phyloP scores from a whole-genome alignment of 2,113 vertebrate genomes.

The Tachuris rubrigastra region DNA sequence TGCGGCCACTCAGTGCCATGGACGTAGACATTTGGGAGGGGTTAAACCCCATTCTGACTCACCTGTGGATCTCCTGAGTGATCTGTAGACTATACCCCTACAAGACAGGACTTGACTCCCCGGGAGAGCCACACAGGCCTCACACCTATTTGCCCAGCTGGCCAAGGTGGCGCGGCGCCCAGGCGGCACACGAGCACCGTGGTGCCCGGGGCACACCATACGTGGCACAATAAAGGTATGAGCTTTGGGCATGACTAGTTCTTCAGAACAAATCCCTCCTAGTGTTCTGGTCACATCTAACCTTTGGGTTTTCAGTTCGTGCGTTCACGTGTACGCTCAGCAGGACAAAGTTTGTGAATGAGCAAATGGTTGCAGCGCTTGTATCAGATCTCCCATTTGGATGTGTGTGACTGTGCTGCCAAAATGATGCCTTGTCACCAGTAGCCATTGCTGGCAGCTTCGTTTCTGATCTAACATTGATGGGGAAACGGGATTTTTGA shows the following conservation, averaged over 20 bases:
- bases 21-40: background rate
- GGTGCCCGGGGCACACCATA: accelerated
- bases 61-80: background rate
- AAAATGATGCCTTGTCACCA: slow-evolving; percentile 3
- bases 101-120: accelerated
- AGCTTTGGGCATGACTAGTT: background rate
- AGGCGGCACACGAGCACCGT: accelerated
- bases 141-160: background rate
- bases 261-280: background rate
- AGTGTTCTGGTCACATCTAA: background rate
- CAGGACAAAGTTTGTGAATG: background rate
- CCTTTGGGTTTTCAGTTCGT: background rate
- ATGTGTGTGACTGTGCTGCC: background rate
- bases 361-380: background rate
- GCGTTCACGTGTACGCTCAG: background rate
- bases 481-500: slow-evolving; percentile 13
- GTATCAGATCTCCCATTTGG: background rate
- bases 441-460: background rate
- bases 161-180: accelerated
- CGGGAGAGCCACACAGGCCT: background rate
- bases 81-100: background rate
- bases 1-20: background rate
- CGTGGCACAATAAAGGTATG: accelerated
- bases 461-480: background rate
- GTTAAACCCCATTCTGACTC: background rate